Base-by-base conservation (phyloP, 2,888 invertebrate genomes). In the Sesia apiformis region DNA sequence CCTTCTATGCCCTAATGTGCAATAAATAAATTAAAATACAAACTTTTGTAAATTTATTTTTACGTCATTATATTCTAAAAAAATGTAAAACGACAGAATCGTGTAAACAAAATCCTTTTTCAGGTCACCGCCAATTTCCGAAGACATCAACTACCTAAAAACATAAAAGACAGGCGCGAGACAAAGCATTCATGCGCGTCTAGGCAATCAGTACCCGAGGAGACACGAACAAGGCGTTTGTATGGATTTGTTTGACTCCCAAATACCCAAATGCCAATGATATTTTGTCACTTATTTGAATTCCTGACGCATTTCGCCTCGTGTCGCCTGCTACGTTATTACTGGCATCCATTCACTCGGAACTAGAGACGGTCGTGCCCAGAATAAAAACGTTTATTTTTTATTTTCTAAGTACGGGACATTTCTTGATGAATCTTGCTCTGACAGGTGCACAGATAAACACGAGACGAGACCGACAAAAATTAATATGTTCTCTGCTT, bases 261-360 rank as follows among this genome's bases (percentile, higher is more conserved):
- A 65, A 63, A 69, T 52, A 54, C 38, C 49, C 49, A 38, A 52
- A 52, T 50, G 43, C 52, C 53, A 49, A 54, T 41, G 55, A 58
- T 60, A 59, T 66, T 66, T 57, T 55, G 54, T 54, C 55, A 57
- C 59, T 59, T 64, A 68, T 66, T 67, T 64, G 65, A 65, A 67
- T 67, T 68, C 65, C 55, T 60, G 56, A 61, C 64, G 59, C 58
- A 59, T 46, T 39, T 41, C 52, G 52, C n/a, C 50, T 5, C 42
- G 42, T 38, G 40, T 40, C 23, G 49, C 49, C n/a, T 39, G 46
- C 39, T 38, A 39, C 53, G 5, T 39, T 46, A 39, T 39, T 40
- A 56, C 52, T 54, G 55, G 52, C 56, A 57, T 58, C 55, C 62
- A 52, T 58, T 62, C 56, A 56, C 51, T 58, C 50, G 43, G 43